Base-by-base conservation (phyloP, 53 echinoderm and acorn worm genomes). In the Paracentrotus lividus region DNA sequence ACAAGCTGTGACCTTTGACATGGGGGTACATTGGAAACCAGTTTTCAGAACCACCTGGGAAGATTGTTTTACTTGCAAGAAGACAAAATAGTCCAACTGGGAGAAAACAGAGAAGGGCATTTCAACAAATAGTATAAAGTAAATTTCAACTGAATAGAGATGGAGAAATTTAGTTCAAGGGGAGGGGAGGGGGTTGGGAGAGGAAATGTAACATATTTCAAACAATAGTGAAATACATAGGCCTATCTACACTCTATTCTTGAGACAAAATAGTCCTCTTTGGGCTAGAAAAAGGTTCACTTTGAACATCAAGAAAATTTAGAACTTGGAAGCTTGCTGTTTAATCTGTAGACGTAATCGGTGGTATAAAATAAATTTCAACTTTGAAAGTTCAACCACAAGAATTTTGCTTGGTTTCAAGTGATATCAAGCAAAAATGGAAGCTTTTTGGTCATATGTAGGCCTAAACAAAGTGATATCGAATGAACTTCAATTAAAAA, bases 1-100 rank as follows among this genome's bases (percentile, higher is more conserved):
- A 8, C 49, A 45, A 56, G 32, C 86, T 86, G 23, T 56, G 86
- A 86, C 86, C 86, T 86, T 86, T 86, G 86, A 86, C 56, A 53
- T 14, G 5, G 1, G 53, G 15, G 54, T 32, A 86, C 54, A 34
- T 86, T 85, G 56, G 86, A 86, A 86, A 54, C 86, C 55, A 86
- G 86, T 55, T 86, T 56, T 44, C 42, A 21, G 32, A 54, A 36
- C 14, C 86, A 36, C 86, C 36, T 3, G 56, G 81, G 81, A 26
- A 13, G 81, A 81, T 81, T 81, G 81, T 81, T 81, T 81, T 81
- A 45, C 81, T 20, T 21, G 3, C 5, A 47, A 45, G 24, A 26
- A 81, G 81, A 81, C n/a, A 23, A 38, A 72, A 81, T 81, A 81
- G 24, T 47, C 81, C 33, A 13, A 16, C 0, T 1, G 45, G 81